Percentiles rank a stretch among this genome's conserved stretches.
Evolutionary conservation across 2,888 invertebrate genomes (phyloP).

Genomic region (Euzetes globulus): DNA sequence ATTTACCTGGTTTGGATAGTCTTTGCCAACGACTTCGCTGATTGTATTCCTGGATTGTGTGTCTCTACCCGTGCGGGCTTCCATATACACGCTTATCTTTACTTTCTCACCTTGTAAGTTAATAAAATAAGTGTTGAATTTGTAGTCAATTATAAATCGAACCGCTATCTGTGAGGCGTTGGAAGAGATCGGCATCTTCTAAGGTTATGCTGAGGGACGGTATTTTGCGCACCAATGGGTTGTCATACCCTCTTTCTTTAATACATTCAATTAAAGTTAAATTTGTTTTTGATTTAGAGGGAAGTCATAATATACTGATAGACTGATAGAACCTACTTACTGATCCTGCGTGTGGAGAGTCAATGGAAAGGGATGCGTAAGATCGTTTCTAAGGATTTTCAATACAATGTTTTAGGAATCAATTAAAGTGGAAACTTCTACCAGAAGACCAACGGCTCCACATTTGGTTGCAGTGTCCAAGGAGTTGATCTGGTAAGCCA

Average conservation of each 20-base stretch:
- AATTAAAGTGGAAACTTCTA: not conserved
- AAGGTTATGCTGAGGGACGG: slow-evolving; percentile 66
- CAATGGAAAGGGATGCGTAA: slow-evolving; percentile 66
- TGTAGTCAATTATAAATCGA: too few relatives aligned
- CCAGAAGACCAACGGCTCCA: slow-evolving; percentile 65
- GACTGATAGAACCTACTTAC: not conserved
- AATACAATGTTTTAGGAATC: not conserved
- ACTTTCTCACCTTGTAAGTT: not conserved
- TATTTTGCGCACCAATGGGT: slow-evolving; percentile 53
- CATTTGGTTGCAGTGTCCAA: slow-evolving; percentile 58
- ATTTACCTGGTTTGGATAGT: slow-evolving; percentile 34
- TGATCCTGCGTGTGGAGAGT: slow-evolving; percentile 68
- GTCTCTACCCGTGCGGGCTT: slow-evolving; percentile 19
- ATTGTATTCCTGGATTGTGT: slow-evolving; percentile 42
- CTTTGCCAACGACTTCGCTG: slow-evolving; percentile 37
- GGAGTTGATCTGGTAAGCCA: slow-evolving; percentile 59
- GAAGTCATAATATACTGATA: not conserved
- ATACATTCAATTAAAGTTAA: not conserved
- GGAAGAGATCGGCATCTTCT: slow-evolving; percentile 63
- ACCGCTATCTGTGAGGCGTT: slow-evolving; percentile 4
- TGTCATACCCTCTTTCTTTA: slow-evolving; percentile 18
- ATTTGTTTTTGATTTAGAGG: not conserved
- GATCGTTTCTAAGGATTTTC: slow-evolving; percentile 55
- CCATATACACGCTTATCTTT: not conserved
- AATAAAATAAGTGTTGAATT: too few relatives aligned